These are phyloP conservation scores for Sminthurides aquaticus DNA, from an alignment of 2,888 invertebrate species.

Conservation along the genomic window DNA sequence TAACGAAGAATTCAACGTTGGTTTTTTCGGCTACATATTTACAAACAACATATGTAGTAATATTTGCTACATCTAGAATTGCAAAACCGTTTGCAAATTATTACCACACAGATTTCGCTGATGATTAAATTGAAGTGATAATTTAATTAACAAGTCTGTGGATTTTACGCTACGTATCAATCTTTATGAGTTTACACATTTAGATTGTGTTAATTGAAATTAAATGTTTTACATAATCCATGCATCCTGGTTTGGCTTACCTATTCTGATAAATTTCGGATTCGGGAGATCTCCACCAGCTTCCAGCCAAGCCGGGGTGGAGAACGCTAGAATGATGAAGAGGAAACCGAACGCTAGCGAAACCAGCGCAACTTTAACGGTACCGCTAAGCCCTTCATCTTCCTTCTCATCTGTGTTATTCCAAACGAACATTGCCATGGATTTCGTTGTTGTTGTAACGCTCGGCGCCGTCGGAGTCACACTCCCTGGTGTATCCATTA, in stretches of 20 bases:
- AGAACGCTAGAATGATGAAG: slow-evolving; percentile 70
- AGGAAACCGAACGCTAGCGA: slow-evolving; percentile 56
- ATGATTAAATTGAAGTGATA: no score
- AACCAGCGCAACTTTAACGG: slow-evolving; percentile 29
- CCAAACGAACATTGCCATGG: slow-evolving; percentile 43
- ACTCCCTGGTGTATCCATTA: not conserved
- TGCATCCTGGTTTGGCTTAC: slow-evolving; percentile 53
- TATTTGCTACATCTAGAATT: no score
- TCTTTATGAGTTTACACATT: no score
- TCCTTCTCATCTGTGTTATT: slow-evolving; percentile 32
- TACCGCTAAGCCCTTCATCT: slow-evolving; percentile 25
- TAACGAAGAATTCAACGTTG: not conserved
- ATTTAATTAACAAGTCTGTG: no score
- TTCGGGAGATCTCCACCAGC: slow-evolving; percentile 67
- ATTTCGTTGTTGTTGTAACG: slow-evolving; percentile 32
- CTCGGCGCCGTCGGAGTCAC: slow-evolving; percentile 3
- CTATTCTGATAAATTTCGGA: slow-evolving; percentile 72
- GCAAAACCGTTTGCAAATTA: no score
- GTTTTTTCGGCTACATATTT: no score
- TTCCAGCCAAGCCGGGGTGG: slow-evolving; percentile 80
- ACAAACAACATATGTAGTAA: no score
- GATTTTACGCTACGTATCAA: no score
- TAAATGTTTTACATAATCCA: no score
- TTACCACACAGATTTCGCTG: no score
- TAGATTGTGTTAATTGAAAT: no score